Conservation (phyloP, 2,888 invertebrate genomes). For the Tryphoninae sp. region DNA sequence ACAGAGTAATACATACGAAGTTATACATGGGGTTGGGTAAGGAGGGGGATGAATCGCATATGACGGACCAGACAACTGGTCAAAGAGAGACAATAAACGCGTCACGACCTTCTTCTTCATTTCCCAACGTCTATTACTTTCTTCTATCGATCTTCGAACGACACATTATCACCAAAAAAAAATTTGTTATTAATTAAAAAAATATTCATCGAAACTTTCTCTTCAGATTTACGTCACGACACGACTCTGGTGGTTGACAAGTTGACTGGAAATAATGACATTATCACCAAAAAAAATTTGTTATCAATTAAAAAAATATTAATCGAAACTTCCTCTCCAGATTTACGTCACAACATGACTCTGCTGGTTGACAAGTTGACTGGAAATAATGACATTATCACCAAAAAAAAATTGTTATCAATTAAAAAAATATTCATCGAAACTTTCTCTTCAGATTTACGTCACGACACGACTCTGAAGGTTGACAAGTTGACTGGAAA, state of each 20-base stretch:
- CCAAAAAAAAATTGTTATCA: not conserved
- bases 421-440: too few relatives aligned
- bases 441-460: too few relatives aligned
- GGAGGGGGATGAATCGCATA: constrained; percentile 1
- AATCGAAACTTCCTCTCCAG: too few relatives aligned
- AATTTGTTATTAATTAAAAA: too few relatives aligned
- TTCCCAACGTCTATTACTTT: not conserved
- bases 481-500: not conserved
- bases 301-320: too few relatives aligned
- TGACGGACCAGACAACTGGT: constrained; percentile 15
- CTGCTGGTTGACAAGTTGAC: too few relatives aligned
- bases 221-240: too few relatives aligned
- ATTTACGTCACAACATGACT: too few relatives aligned
- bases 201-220: too few relatives aligned
- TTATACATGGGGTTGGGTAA: constrained; percentile 11
- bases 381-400: not conserved
- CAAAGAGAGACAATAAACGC: not conserved
- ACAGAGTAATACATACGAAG: constrained; percentile 57
- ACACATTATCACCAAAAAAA: not conserved
- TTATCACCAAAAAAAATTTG: not conserved
- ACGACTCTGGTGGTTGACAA: too few relatives aligned
- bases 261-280: not conserved
- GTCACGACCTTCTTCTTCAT: not conserved
- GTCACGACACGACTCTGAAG: too few relatives aligned
- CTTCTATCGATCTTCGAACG: not conserved